Percentiles rank a stretch among this genome's conserved stretches.
phyloP scores from a whole-genome alignment of 2,888 invertebrate species.

The Itoplectis maculator region DNA sequence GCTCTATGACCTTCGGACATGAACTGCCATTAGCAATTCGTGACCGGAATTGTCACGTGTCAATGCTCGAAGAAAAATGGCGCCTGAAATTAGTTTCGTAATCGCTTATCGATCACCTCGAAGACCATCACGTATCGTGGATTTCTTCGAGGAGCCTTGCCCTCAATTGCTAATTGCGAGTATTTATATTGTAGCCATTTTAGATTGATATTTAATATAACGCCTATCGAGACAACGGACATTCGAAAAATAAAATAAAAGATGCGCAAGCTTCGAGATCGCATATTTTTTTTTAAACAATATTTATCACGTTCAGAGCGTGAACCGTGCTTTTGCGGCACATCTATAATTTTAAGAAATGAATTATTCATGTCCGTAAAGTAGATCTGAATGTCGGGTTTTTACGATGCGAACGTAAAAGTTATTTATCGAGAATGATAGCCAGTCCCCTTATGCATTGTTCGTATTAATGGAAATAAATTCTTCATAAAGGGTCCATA shows the following conservation, averaged over 20 bases:
- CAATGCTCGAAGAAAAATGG: conserved; percentile 8
- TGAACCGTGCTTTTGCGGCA: too few species aligned
- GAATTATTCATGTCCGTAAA: too few species aligned
- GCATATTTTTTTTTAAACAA: too few species aligned
- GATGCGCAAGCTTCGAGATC: not conserved
- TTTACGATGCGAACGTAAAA: not conserved
- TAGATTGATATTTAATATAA: not conserved
- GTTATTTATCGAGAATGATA: not conserved
- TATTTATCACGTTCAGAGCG: too few species aligned
- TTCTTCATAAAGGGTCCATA: not conserved
- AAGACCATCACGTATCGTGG: conserved; percentile 37
- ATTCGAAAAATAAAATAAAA: not conserved
- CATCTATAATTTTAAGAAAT: too few species aligned
- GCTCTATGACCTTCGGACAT: not conserved
- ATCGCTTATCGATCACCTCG: conserved; percentile 45
- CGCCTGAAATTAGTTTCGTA: conserved; percentile 41
- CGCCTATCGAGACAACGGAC: not conserved
- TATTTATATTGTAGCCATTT: not conserved
- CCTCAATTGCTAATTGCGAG: conserved; percentile 34
- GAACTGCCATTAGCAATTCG: conserved; percentile 34
- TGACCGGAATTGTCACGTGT: conserved; percentile 47
- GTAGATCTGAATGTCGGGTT: not conserved
- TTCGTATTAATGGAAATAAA: conserved; percentile 1
- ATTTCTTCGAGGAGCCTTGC: conserved; percentile 40
- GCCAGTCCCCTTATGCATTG: not conserved